Percentiles rank a stretch among this genome's conserved stretches.
phyloP scores from a whole-genome alignment of 1,140 invertebrate genomes.

The Trissolcus basalis region DNA sequence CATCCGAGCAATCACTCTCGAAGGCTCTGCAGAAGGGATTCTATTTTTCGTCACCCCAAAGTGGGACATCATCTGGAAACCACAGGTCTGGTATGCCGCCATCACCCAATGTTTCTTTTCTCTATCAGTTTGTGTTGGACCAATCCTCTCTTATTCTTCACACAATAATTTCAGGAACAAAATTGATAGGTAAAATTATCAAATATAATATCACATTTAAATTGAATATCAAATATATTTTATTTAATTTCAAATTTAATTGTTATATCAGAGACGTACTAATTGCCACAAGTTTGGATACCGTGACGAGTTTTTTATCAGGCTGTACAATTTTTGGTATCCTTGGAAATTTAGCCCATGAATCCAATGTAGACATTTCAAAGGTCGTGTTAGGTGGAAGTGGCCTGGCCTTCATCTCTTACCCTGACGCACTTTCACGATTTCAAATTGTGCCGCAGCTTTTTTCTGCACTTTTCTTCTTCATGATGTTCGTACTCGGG shows the following conservation, averaged over 20 bases:
- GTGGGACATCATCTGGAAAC: slow-evolving; percentile 81
- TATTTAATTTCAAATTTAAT: slow-evolving; percentile 14
- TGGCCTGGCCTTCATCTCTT: slow-evolving; percentile 83
- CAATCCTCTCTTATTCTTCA: slow-evolving; percentile 87
- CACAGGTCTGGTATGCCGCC: slow-evolving; percentile 89
- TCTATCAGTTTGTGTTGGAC: slow-evolving; percentile 88
- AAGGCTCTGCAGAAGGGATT: slow-evolving; percentile 79
- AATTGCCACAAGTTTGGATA: slow-evolving; percentile 84
- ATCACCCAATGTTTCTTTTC: slow-evolving; percentile 91
- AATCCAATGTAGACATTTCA: slow-evolving; percentile 76
- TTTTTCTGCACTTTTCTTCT: slow-evolving; percentile 83
- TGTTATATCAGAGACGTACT: slow-evolving; percentile 79
- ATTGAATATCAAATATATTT: neutral
- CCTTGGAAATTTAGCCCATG: slow-evolving; percentile 84
- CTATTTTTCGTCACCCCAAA: slow-evolving; percentile 84
- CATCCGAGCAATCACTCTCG: slow-evolving; percentile 79
- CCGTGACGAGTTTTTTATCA: slow-evolving; percentile 87
- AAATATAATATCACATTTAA: neutral
- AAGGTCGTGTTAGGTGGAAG: slow-evolving; percentile 79
- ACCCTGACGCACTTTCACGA: slow-evolving; percentile 81
- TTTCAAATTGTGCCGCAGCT: slow-evolving; percentile 79
- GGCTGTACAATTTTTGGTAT: slow-evolving; percentile 92
- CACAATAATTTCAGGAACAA: slow-evolving; percentile 88
- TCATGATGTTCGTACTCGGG: slow-evolving; percentile 79
- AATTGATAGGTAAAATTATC: slow-evolving; percentile 82